Conservation (phyloP, 2,113 vertebrate species). For the western clawed frog (Xenopus tropicalis) region UCB_Xtro_10.0 CM004444.2:106217001-106217500, state of each 20-base stretch:
- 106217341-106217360: too few relatives aligned
- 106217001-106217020: too few relatives aligned
- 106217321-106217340: too few relatives aligned
- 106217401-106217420: too few relatives aligned
- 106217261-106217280: background rate
- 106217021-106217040: constrained; percentile 58
- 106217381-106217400: too few relatives aligned
- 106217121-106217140: constrained; percentile 89
- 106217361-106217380: too few relatives aligned
- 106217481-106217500: too few relatives aligned
- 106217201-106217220: constrained; percentile 59
- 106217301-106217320: too few relatives aligned
- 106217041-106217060: constrained; percentile 96
- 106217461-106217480: too few relatives aligned
- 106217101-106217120: constrained; percentile 95
- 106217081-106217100: constrained; percentile 97
- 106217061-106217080: constrained; percentile 98
- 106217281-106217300: too few relatives aligned
- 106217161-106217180: constrained; percentile 88
- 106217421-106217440: too few relatives aligned
- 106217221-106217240: background rate
- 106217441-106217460: too few relatives aligned
- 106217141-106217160: constrained; percentile 86
- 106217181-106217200: constrained; percentile 85
- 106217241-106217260: background rate